Evolutionary conservation across 2,888 invertebrate genomes (phyloP).

Genomic region (Eugnorisma glareosa): DNA sequence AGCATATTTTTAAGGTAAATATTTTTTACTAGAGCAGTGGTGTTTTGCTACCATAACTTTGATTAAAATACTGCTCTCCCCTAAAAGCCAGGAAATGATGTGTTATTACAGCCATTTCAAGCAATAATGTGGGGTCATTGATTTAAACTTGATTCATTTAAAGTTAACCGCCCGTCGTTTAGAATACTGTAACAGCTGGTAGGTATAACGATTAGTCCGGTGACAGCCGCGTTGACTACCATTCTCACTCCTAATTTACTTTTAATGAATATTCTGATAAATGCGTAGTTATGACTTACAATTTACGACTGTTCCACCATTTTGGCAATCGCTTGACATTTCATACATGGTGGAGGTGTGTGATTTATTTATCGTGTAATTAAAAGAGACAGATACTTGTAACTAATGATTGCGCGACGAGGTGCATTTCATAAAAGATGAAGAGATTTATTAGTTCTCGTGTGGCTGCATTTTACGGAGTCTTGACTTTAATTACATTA

Average conservation of each 20-base stretch:
- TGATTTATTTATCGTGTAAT: slow-evolving; percentile 55
- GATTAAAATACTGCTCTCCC: slow-evolving; percentile 7
- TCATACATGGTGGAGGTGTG: slow-evolving; percentile 11
- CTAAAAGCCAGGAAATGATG: not conserved
- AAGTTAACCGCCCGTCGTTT: slow-evolving; percentile 59
- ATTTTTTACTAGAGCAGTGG: not conserved
- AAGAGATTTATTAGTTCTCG: slow-evolving; percentile 33
- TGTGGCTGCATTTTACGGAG: slow-evolving; percentile 44
- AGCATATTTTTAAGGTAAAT: not conserved
- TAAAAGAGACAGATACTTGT: slow-evolving; percentile 41
- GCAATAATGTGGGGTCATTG: slow-evolving; percentile 36
- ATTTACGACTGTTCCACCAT: slow-evolving; percentile 31
- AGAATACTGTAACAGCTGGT: slow-evolving; percentile 47
- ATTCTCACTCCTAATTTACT: slow-evolving; percentile 60
- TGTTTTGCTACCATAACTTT: not conserved
- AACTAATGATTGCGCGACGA: slow-evolving; percentile 36
- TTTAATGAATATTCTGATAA: slow-evolving; percentile 65
- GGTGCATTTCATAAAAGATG: slow-evolving; percentile 47
- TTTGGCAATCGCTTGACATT: slow-evolving; percentile 48
- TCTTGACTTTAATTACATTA: slow-evolving; percentile 33
- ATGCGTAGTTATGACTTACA: slow-evolving; percentile 37
- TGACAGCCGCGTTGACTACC: slow-evolving; percentile 40
- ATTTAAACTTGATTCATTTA: slow-evolving; percentile 56
- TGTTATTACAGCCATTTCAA: slow-evolving; percentile 22
- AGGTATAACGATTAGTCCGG: slow-evolving; percentile 43